Evolutionary conservation across 23 tunicate species (phyloP).

Genomic region (Ciona savignyi): DNA sequence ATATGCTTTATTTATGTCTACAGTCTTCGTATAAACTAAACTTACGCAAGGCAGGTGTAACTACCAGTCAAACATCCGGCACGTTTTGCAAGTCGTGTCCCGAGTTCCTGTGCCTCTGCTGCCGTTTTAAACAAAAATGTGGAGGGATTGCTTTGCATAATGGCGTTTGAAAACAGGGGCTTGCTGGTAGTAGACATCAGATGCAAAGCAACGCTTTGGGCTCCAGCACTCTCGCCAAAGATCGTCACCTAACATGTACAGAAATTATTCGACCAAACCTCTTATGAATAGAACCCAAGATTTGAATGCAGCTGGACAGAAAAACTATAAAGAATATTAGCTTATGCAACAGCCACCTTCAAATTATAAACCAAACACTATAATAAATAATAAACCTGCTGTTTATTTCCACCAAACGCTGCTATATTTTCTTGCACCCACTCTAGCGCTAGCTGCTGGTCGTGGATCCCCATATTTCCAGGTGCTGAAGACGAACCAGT

Average conservation of each 20-base stretch:
- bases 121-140: slow-evolving; percentile 31
- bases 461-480: slow-evolving; percentile 54
- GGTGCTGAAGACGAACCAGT: slow-evolving; percentile 43
- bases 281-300: too few relatives aligned
- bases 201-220: slow-evolving; percentile 43
- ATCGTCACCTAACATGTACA: slow-evolving; percentile 70
- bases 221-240: slow-evolving; percentile 76
- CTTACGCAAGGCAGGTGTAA: slow-evolving; percentile 33
- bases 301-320: too few relatives aligned
- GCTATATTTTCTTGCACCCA: slow-evolving; percentile 59
- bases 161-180: slow-evolving; percentile 33
- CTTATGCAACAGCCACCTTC: too few relatives aligned
- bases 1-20: too few relatives aligned
- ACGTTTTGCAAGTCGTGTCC: slow-evolving; percentile 24
- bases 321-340: too few relatives aligned
- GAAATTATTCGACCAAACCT: too few relatives aligned
- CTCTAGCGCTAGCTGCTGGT: slow-evolving; percentile 41
- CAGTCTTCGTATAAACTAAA: background rate
- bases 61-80: slow-evolving; percentile 58
- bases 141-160: slow-evolving; percentile 57
- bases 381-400: slow-evolving; percentile 3
- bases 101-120: slow-evolving; percentile 26
- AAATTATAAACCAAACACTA: too few relatives aligned
- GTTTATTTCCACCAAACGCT: slow-evolving; percentile 29
- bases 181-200: slow-evolving; percentile 52